phyloP scores from a whole-genome alignment of 92 coral and sea anemone species.

The Meandrina meandrites region DNA sequence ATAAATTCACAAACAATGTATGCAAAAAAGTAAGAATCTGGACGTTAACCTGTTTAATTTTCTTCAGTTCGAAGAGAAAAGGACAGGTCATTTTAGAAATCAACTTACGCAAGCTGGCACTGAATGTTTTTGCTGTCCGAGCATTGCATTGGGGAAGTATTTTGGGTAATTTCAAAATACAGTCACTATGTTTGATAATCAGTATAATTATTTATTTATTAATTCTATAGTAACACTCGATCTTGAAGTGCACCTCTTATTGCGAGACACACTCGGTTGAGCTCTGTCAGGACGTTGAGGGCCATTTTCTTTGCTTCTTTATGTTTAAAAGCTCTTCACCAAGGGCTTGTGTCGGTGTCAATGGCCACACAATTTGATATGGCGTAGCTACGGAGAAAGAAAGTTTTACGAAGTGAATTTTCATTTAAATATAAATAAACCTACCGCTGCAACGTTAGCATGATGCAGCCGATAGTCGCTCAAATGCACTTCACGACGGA shows the following conservation, averaged over 20 bases:
- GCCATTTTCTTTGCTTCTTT: not conserved
- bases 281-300: not conserved
- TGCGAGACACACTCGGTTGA: not conserved
- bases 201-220: not conserved
- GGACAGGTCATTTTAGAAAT: too few relatives aligned
- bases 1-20: too few relatives aligned
- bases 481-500: not conserved
- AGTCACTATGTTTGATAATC: not conserved
- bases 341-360: conserved; percentile 98
- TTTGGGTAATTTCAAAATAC: not conserved
- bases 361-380: conserved; percentile 96
- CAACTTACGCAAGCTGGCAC: too few relatives aligned
- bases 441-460: not conserved
- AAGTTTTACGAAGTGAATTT: not conserved
- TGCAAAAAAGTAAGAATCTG: too few relatives aligned
- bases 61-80: too few relatives aligned
- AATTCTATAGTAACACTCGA: not conserved
- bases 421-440: not conserved
- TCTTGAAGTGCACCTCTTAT: not conserved
- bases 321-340: conserved; percentile 49
- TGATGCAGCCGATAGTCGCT: not conserved
- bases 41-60: too few relatives aligned
- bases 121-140: too few relatives aligned
- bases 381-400: conserved; percentile 74
- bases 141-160: too few relatives aligned